Percentiles rank a stretch among this genome's conserved stretches.
phyloP scores from a whole-genome alignment of 1,140 invertebrate genomes.

The Littorina saxatilis region DNA sequence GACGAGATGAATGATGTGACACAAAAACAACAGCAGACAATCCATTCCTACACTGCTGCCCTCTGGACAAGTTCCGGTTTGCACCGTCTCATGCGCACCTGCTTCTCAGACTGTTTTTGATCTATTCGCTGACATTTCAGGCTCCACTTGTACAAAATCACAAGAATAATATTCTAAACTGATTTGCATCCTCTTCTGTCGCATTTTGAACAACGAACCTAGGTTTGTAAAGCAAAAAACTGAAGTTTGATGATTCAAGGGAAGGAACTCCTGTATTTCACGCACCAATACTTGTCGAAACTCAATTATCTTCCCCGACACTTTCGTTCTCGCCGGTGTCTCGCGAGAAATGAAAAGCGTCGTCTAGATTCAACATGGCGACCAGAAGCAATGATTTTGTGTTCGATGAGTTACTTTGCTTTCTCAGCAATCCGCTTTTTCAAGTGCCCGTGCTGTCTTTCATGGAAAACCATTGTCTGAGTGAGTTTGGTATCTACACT shows the following conservation, averaged over 20 bases:
- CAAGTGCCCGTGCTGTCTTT: slow-evolving; percentile 70
- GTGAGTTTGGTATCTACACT: slow-evolving; percentile 59
- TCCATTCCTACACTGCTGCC: slow-evolving; percentile 5
- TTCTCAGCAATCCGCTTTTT: slow-evolving; percentile 66
- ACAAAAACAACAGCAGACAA: slow-evolving; percentile 8
- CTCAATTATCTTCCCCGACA: neutral
- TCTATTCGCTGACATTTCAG: too few relatives aligned
- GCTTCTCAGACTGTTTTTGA: neutral
- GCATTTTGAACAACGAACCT: too few relatives aligned
- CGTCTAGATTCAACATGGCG: slow-evolving; percentile 64
- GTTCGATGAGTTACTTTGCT: slow-evolving; percentile 61
- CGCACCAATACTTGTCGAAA: too few relatives aligned
- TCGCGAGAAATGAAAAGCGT: slow-evolving; percentile 39
- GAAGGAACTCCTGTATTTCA: too few relatives aligned
- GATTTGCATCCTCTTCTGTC: too few relatives aligned
- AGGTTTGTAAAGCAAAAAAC: too few relatives aligned
- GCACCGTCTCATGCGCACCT: neutral
- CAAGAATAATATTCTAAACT: too few relatives aligned
- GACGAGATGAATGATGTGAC: too few relatives aligned
- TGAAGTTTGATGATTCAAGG: too few relatives aligned
- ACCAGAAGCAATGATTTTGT: slow-evolving; percentile 54
- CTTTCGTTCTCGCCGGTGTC: neutral
- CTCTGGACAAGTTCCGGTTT: neutral
- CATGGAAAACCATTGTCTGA: slow-evolving; percentile 69
- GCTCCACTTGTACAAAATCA: too few relatives aligned